Conservation (phyloP, 2,888 invertebrate genomes). For the Eupithecia abbreviata region DNA sequence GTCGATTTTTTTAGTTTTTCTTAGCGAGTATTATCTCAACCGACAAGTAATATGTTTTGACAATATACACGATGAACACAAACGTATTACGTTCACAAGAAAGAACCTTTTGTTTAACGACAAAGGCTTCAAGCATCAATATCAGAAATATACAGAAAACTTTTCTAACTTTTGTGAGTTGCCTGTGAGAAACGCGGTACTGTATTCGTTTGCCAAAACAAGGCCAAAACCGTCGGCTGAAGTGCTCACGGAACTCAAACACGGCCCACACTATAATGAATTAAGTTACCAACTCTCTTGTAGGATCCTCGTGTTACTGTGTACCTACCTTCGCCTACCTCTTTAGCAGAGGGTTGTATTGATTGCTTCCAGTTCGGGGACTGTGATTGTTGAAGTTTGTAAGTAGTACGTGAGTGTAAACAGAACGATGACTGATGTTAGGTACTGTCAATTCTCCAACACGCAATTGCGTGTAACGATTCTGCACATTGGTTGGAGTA, state of each 20-base stretch:
- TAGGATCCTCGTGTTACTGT: constrained; percentile 50
- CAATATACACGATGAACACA: background rate
- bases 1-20: background rate
- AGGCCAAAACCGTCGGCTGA: constrained; percentile 58
- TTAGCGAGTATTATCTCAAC: background rate
- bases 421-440: background rate
- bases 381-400: background rate
- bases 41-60: background rate
- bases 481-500: too few species aligned
- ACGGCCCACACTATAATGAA: constrained; percentile 77
- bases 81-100: background rate
- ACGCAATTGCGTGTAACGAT: too few species aligned
- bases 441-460: background rate
- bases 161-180: background rate
- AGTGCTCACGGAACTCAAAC: constrained; percentile 74
- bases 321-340: constrained; percentile 20
- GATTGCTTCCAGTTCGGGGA: constrained; percentile 8
- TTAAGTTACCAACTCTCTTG: constrained; percentile 77
- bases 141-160: background rate
- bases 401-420: background rate
- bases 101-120: background rate
- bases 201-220: constrained; percentile 60
- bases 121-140: background rate
- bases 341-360: constrained; percentile 8
- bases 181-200: constrained; percentile 11